phyloP scores from a whole-genome alignment of 2,113 vertebrate genomes.

The Eulemur rufifrons region DNA sequence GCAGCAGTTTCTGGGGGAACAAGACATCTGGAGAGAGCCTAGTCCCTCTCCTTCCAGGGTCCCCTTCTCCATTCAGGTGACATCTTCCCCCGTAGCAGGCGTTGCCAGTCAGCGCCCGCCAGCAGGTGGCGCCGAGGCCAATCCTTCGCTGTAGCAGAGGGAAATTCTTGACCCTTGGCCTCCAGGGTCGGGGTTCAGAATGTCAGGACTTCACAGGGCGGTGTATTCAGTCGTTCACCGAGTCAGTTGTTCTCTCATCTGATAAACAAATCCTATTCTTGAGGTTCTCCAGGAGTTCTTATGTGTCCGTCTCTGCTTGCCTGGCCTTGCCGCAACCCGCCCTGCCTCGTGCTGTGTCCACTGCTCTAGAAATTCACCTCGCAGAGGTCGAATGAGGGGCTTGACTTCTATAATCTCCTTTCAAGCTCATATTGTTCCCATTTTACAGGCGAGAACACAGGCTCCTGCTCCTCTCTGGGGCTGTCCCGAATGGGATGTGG shows the following conservation, averaged over 20 bases:
- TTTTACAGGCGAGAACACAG: background rate
- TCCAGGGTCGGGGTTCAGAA: background rate
- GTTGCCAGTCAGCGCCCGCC: background rate
- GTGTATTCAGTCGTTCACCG: background rate
- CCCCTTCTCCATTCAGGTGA: background rate
- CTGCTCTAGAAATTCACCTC: background rate
- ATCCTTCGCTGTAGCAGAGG: fast-evolving
- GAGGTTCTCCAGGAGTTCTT: background rate
- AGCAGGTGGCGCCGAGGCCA: constrained; percentile 48
- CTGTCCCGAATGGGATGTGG: background rate
- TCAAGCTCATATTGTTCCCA: background rate
- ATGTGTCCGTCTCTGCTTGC: background rate
- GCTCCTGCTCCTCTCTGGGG: background rate
- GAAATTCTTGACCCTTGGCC: background rate
- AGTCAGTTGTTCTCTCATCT: background rate
- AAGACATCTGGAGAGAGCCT: background rate
- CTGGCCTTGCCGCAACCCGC: background rate
- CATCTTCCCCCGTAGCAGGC: background rate
- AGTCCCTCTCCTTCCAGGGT: background rate
- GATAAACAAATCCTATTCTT: background rate
- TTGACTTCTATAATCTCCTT: background rate
- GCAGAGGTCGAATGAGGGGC: background rate
- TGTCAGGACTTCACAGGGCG: background rate
- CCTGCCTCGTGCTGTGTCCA: background rate
- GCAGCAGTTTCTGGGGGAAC: background rate